Evolutionary conservation across 2,888 invertebrate genomes (phyloP), one percentile per base, ranked within the genome.

Genomic region (Baronia brevicornis): DNA sequence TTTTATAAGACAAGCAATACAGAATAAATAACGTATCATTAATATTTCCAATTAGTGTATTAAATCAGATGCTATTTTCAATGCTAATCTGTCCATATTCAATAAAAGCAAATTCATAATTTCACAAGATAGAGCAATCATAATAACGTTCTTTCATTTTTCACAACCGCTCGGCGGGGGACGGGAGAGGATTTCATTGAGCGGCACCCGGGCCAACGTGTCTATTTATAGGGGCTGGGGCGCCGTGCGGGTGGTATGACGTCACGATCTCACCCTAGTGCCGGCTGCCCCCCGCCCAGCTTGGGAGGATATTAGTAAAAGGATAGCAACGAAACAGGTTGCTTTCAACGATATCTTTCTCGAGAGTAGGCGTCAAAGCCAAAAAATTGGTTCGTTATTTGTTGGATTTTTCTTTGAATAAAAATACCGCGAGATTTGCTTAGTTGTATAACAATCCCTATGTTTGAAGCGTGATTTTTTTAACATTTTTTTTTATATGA

Each of bases 201-300:
- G 70, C 73, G 59, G 48, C 49, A 59, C 75, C 78, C 73, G 77
- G 77, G 77, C 66, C 51, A 51, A 50, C 49, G 59, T 51, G 46
- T 72, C 80, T 82, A 80, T 80, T 82, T 79, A 72, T 79, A 78
- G 77, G 71, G 70, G 58, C 37, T 41, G 44, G 64, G 65, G 68
- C 48, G 56, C 51, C 40, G 37, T 38, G 37, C 48, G 41, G 44
- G 40, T 46, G 51, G 47, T 47, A 41, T 55, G 68, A 74, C 78
- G 74, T 66, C 64, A 66, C 60, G 36, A 39, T 54, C 46, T 48
- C 48, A 51, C 50, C 51, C 50, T 46, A 43, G 39, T 56, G n/a
- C 45, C 45, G 39, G 46, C 48, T 48, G 38, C 41, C 33, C 54
- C 56, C 51, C 49, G 33, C 44, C 48, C 39, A 45, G 14, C 19